Percentiles rank a stretch among this genome's conserved stretches.
Conservation (phyloP, 2,113 vertebrate genomes). For the Cervus canadensis region DNA sequence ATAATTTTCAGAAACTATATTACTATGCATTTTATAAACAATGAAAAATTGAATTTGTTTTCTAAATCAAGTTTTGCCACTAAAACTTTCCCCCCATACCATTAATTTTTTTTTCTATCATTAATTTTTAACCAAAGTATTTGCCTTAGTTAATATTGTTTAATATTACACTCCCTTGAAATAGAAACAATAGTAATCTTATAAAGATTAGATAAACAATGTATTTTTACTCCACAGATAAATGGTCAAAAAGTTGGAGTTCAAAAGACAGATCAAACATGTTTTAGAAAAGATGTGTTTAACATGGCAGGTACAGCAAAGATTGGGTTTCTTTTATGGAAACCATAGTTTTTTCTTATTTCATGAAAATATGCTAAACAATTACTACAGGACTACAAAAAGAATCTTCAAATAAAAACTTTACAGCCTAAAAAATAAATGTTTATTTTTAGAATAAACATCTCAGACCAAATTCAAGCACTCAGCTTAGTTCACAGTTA, state of each 20-base stretch:
- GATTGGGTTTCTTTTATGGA: not conserved
- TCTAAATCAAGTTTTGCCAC: slow-evolving; percentile 4
- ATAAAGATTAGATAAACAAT: not conserved
- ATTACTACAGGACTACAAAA: not conserved
- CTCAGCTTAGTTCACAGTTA: not conserved
- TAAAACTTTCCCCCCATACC: not conserved
- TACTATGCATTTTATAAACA: slow-evolving; percentile 20
- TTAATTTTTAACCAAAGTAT: not conserved
- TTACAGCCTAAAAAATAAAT: not conserved
- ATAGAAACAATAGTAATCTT: not conserved
- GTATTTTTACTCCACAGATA: not conserved
- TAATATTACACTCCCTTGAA: not conserved
- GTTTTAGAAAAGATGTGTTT: not conserved
- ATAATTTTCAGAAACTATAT: slow-evolving; percentile 41
- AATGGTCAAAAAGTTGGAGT: not conserved
- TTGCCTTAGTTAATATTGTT: not conserved
- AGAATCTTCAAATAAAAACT: not conserved
- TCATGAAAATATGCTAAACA: not conserved
- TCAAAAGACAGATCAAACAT: not conserved
- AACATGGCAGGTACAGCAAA: not conserved
- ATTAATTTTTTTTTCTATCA: not conserved
- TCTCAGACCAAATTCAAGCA: not conserved
- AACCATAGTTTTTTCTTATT: not conserved
- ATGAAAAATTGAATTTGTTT: not conserved
- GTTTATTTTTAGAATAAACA: slow-evolving; percentile 1